Percentiles rank a stretch among this genome's conserved stretches.
These are phyloP conservation scores for Portevinia maculata DNA, from an alignment of 2,888 invertebrate species.

Conservation along the genomic window DNA sequence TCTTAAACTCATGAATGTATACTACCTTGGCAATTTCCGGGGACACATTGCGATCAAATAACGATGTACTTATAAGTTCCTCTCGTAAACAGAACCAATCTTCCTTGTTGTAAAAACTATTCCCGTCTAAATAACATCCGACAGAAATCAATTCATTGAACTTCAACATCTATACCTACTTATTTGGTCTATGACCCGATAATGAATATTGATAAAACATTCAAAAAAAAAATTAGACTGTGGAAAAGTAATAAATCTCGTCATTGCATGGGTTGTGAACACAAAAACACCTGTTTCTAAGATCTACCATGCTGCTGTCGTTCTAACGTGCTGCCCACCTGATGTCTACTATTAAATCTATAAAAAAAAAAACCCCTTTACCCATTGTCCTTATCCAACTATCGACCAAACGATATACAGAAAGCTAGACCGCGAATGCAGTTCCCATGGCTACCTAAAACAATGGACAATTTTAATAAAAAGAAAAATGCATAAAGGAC, in stretches of 20 bases:
- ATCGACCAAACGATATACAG: constrained; percentile 65
- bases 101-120: not conserved
- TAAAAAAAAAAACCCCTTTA: constrained; percentile 2
- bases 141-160: constrained; percentile 15
- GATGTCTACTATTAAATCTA: constrained; percentile 18
- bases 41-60: too few relatives aligned
- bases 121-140: not conserved
- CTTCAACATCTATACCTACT: constrained; percentile 3
- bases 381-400: constrained; percentile 36
- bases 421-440: constrained; percentile 37
- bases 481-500: constrained; percentile 26
- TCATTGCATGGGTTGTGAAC: constrained; percentile 42
- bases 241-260: constrained; percentile 39
- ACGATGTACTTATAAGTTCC: too few relatives aligned
- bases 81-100: too few relatives aligned
- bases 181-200: constrained; percentile 60
- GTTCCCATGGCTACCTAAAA: constrained; percentile 47
- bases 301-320: constrained; percentile 32
- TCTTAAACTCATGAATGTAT: too few relatives aligned
- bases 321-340: constrained; percentile 28
- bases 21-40: too few relatives aligned
- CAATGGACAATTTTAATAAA: constrained; percentile 31
- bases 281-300: constrained; percentile 67
- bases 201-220: constrained; percentile 70
- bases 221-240: constrained; percentile 46